Conservation (phyloP, 2,797 vertebrate species). For the Rachycentron canadum region DNA sequence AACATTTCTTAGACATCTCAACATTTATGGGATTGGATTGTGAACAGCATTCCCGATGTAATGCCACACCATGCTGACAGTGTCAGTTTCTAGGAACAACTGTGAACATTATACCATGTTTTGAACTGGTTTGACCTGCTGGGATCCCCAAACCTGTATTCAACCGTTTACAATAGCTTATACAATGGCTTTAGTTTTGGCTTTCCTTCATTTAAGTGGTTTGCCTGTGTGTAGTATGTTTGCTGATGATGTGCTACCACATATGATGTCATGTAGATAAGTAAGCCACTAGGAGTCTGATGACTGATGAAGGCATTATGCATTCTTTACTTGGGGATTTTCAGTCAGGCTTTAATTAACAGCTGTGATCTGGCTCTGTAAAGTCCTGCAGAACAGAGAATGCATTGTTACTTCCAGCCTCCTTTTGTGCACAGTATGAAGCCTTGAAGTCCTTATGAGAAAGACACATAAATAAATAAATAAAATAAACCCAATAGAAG, state of each 20-base stretch:
- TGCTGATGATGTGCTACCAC: slow-evolving; percentile 14
- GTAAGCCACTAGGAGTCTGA: slow-evolving; percentile 30
- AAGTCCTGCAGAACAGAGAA: slow-evolving; percentile 63
- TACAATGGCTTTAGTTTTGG: slow-evolving; percentile 2
- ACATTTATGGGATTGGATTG: background rate
- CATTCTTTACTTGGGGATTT: slow-evolving; percentile 39
- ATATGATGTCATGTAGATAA: slow-evolving; percentile 33
- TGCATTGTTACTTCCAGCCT: slow-evolving; percentile 61
- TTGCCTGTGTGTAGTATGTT: background rate
- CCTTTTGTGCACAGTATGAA: slow-evolving; percentile 25
- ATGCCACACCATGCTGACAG: slow-evolving; percentile 7
- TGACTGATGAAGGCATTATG: slow-evolving; percentile 12
- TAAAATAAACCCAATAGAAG: background rate
- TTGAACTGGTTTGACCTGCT: slow-evolving; percentile 42
- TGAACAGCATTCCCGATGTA: slow-evolving; percentile 14
- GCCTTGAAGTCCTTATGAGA: slow-evolving; percentile 43
- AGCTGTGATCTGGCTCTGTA: slow-evolving; percentile 55
- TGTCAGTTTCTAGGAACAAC: background rate
- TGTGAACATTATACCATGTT: background rate
- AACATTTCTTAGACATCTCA: slow-evolving; percentile 29
- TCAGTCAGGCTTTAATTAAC: slow-evolving; percentile 46
- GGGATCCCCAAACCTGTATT: background rate
- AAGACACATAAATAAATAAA: slow-evolving; percentile 13
- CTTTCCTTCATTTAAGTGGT: background rate
- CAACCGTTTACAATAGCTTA: background rate